Evolutionary conservation across 2,113 vertebrate genomes (phyloP).

Genomic region (Polypterus senegalus): DNA sequence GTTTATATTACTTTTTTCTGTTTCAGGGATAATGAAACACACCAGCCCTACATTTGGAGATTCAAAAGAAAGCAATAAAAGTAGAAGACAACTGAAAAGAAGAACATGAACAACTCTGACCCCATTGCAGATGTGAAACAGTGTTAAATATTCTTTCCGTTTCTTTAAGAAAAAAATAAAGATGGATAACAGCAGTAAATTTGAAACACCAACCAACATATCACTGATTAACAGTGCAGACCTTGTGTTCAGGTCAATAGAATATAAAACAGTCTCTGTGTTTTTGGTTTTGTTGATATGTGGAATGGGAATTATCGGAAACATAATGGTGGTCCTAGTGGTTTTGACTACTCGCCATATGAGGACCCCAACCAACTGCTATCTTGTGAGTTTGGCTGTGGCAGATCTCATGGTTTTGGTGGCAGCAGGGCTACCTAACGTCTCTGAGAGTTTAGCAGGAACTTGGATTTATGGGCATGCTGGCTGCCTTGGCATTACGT

Average conservation of each 20-base stretch:
- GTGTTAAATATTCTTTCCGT: no score
- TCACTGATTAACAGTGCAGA: conserved; percentile 32
- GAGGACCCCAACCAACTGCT: conserved; percentile 63
- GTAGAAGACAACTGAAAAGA: no score
- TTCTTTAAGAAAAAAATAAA: conserved; percentile 27
- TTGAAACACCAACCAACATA: conserved; percentile 46
- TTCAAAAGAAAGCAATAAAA: no score
- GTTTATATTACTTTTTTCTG: no score
- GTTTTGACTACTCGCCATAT: conserved; percentile 57
- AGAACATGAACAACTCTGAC: no score
- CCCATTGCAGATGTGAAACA: no score
- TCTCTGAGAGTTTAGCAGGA: conserved; percentile 54
- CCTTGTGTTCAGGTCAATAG: conserved; percentile 31
- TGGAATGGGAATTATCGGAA: conserved; percentile 54
- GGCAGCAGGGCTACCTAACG: conserved; percentile 55
- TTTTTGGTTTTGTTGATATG: conserved; percentile 60
- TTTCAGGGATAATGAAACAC: no score
- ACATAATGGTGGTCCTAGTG: conserved; percentile 62
- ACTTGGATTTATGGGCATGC: conserved; percentile 55
- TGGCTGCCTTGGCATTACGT: conserved; percentile 57
- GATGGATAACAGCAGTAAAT: conserved; percentile 39
- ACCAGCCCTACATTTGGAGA: no score
- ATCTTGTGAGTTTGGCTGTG: conserved; percentile 60
- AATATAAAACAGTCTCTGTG: conserved; percentile 51
- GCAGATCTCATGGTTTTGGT: conserved; percentile 60